These are phyloP conservation scores for Hystrix cristata DNA, from an alignment of 2,113 vertebrate genomes.

Conservation along the genomic window DNA sequence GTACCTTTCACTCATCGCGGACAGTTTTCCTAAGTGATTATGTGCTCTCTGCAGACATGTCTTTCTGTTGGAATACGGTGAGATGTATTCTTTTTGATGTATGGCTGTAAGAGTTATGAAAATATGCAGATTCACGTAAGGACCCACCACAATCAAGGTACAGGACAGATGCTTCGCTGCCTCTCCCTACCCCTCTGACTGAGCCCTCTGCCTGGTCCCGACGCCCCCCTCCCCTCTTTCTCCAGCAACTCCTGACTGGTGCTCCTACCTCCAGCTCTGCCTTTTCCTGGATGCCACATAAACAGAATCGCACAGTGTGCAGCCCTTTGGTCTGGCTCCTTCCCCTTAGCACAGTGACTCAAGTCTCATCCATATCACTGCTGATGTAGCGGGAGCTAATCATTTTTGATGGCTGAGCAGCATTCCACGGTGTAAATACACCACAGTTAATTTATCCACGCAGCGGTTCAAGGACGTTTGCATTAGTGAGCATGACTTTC, in stretches of 20 bases:
- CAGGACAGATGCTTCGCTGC: too few relatives aligned
- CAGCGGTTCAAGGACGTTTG: background rate
- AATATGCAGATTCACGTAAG: background rate
- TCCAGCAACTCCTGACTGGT: background rate
- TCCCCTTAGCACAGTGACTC: background rate
- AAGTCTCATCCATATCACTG: background rate
- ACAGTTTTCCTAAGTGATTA: background rate
- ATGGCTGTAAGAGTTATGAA: background rate
- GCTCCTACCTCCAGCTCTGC: background rate
- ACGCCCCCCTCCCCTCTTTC: accelerated
- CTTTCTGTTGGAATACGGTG: background rate
- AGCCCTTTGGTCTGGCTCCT: background rate
- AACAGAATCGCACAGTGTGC: background rate
- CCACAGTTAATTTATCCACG: background rate
- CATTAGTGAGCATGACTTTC: background rate
- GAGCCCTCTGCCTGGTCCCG: background rate
- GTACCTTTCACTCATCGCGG: background rate
- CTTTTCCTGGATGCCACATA: background rate
- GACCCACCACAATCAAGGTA: background rate
- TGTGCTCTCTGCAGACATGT: background rate
- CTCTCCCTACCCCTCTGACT: too few relatives aligned
- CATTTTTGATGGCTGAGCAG: background rate
- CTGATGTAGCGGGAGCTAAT: background rate
- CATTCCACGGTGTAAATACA: background rate
- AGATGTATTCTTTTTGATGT: background rate